phyloP scores from a whole-genome alignment of 2,888 invertebrate species.

The Fragum fragum region DNA sequence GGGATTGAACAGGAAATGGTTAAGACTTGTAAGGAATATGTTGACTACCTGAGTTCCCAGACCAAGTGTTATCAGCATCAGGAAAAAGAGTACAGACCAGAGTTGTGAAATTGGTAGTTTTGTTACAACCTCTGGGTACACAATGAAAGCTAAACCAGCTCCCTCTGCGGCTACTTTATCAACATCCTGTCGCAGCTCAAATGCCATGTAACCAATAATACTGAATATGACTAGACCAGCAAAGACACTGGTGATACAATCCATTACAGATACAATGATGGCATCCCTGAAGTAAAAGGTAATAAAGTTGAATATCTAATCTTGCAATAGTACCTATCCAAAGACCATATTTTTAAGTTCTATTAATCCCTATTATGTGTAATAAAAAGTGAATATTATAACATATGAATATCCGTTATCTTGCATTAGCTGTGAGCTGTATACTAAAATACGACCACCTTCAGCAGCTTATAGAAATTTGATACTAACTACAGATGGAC shows the following conservation, averaged over 20 bases:
- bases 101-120: slow-evolving; percentile 82
- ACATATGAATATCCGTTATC: too few species aligned
- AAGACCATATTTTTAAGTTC: not conserved
- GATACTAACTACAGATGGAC: too few species aligned
- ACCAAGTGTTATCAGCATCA: slow-evolving; percentile 84
- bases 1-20: too few species aligned
- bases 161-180: slow-evolving; percentile 82
- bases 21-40: too few species aligned
- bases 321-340: not conserved
- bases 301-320: not conserved
- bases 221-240: slow-evolving; percentile 85
- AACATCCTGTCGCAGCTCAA: slow-evolving; percentile 76
- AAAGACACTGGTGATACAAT: slow-evolving; percentile 84
- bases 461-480: too few species aligned
- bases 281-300: slow-evolving; percentile 81
- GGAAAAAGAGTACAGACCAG: slow-evolving; percentile 84
- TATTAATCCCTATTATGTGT: too few species aligned
- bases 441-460: too few species aligned
- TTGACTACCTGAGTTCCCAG: slow-evolving; percentile 85
- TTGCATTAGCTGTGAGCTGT: too few species aligned
- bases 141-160: slow-evolving; percentile 83
- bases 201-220: slow-evolving; percentile 85
- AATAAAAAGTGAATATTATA: too few species aligned
- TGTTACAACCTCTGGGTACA: slow-evolving; percentile 84
- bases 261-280: slow-evolving; percentile 82